Evolutionary conservation across 1,140 invertebrate species (phyloP).

Genomic region (Drosophila micromelanica): DNA sequence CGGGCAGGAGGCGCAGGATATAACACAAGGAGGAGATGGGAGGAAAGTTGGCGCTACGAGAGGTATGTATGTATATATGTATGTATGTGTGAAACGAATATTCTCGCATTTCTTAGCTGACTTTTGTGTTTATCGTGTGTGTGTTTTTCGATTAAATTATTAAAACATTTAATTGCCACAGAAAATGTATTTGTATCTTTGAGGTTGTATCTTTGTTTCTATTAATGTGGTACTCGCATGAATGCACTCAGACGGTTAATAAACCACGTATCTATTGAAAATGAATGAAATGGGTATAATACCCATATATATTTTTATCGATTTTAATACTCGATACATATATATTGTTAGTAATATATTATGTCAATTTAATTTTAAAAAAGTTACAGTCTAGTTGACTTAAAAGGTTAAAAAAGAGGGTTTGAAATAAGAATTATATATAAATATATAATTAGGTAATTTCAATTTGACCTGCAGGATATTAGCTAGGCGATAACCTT

Average conservation of each 20-base stretch:
- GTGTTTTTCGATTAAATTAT: slow-evolving; percentile 47
- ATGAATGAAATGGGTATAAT: too few species aligned
- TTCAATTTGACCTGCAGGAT: too few species aligned
- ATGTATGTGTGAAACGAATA: neutral
- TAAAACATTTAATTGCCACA: slow-evolving; percentile 50
- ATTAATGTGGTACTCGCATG: neutral
- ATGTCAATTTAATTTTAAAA: too few species aligned
- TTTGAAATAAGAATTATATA: too few species aligned
- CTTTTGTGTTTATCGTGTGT: slow-evolving; percentile 9
- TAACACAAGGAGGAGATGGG: neutral
- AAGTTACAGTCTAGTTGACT: too few species aligned
- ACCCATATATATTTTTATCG: too few species aligned
- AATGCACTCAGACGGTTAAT: slow-evolving; percentile 17
- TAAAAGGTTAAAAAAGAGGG: too few species aligned
- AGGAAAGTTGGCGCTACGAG: neutral
- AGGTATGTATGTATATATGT: slow-evolving; percentile 20
- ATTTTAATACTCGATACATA: too few species aligned
- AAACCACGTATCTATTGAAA: too few species aligned
- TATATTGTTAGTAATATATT: too few species aligned
- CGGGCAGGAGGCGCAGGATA: neutral
- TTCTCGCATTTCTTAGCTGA: neutral
- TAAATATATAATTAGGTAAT: too few species aligned
- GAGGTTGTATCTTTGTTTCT: neutral
- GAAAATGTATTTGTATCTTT: slow-evolving; percentile 28
- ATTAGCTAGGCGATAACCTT: too few species aligned